Evolutionary conservation across 1,140 invertebrate species (phyloP), one percentile per base, ranked within the genome.

Genomic region (Phocides pigmalion): DNA sequence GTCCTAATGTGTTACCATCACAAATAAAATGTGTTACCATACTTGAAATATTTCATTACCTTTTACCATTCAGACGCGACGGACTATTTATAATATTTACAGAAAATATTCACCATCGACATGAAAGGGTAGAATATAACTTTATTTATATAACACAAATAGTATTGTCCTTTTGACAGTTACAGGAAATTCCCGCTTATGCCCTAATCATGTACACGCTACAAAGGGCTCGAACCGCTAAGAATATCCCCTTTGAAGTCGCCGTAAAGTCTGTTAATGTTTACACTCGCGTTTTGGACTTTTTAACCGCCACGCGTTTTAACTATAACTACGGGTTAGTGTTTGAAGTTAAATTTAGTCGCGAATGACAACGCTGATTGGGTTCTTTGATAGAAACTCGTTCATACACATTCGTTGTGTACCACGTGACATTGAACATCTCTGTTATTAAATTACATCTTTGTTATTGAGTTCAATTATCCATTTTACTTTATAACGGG

Each of bases 211-310:
- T 63, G 50, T 54, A 42, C 64, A 46, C 70, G 58, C 51, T 67
- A 72, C 66, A 63, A 51, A 69, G 65, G 70, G 67, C 67, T 58
- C 35, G 41, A 14, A 28, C 44, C 19, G 25, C 47, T 64, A 73
- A 51, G 72, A 68, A 70, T 72, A 71, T 63, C 41, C 61, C 68
- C 62, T 79, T 79, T 79, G 76, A 79, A 74, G 70, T 76, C 47
- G 64, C 68, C 74, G 76, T 19, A 20, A 35, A 41, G 4, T 64
- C 50, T 64, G 70, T 79, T 70, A 72, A 71, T 72, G 72, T 78
- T 75, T 67, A 71, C 50, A 42, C n/a, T 32, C 32, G 42, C 53
- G 54, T 61, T 62, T 54, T 64, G 53, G 42, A 58, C 62, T 39
- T 54, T 25, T 47, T 49, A 54, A 49, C 62, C 50, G 51, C 39